Evolutionary conservation across 1,140 invertebrate genomes (phyloP).

Genomic region (Babylonia areolata): DNA sequence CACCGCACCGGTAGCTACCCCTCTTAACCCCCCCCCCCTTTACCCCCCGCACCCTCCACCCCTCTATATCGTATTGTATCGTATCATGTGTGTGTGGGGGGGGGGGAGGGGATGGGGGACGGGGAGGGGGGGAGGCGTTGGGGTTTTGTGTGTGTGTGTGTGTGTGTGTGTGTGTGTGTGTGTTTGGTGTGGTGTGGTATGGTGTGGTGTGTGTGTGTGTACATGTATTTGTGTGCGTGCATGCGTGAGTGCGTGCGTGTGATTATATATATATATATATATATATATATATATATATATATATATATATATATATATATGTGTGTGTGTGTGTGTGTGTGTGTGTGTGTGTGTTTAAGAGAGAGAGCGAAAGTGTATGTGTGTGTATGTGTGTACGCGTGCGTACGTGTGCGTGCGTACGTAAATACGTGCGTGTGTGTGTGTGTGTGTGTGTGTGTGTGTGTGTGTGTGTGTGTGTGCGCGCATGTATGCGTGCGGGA

Average conservation of each 20-base stretch:
- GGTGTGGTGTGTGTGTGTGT: too few relatives aligned
- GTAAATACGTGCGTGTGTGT: background rate
- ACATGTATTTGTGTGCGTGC: too few relatives aligned
- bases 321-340: background rate
- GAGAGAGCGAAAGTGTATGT: background rate
- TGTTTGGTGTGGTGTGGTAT: too few relatives aligned
- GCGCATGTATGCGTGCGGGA: conserved; percentile 11
- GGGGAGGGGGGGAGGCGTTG: background rate
- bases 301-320: too few relatives aligned
- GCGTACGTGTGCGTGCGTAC: background rate
- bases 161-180: too few relatives aligned
- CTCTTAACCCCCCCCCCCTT: background rate
- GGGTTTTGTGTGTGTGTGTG: background rate
- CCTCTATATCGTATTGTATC: too few relatives aligned
- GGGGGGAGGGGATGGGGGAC: background rate
- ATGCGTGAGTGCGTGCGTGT: too few relatives aligned
- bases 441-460: conserved; percentile 22
- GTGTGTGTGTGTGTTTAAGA: conserved; percentile 17
- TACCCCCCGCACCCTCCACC: background rate
- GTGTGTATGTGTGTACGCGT: conserved; percentile 21
- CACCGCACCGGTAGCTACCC: background rate
- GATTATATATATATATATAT: too few relatives aligned
- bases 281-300: too few relatives aligned
- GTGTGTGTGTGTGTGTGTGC: conserved; percentile 10
- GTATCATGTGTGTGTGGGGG: too few relatives aligned